Evolutionary conservation across 2,888 invertebrate genomes (phyloP).

Genomic region (Maniola hyperantus): DNA sequence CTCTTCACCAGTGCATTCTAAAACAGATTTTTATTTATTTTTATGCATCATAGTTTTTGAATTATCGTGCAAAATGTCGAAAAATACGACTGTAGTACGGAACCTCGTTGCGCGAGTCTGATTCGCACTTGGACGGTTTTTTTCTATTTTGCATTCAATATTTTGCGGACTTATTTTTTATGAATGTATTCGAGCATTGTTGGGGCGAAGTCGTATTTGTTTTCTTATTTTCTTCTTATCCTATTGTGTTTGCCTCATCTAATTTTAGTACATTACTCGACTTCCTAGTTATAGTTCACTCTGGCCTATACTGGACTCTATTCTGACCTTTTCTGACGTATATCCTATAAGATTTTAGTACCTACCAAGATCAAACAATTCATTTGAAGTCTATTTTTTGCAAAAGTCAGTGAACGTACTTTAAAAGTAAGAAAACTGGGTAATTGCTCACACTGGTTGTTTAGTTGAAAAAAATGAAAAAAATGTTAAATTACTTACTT

Average conservation of each 20-base stretch:
- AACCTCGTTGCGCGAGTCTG: no score
- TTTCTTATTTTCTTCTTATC: background rate
- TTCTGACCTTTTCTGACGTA: no score
- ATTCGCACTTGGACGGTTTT: no score
- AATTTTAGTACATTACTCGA: background rate
- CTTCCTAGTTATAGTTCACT: background rate
- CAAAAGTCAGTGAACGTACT: background rate
- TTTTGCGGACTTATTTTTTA: conserved; percentile 23
- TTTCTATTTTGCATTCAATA: conserved; percentile 29
- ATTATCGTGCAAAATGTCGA: no score
- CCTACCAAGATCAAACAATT: background rate
- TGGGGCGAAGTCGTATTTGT: background rate
- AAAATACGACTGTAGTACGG: no score
- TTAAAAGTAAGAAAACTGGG: no score
- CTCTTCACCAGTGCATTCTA: no score
- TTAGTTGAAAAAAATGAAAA: no score
- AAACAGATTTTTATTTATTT: no score
- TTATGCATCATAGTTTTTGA: no score
- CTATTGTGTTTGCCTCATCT: conserved; percentile 7
- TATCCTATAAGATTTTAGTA: background rate
- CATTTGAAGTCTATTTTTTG: background rate
- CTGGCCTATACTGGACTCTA: background rate
- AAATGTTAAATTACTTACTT: no score
- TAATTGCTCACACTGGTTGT: no score
- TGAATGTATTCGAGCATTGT: conserved; percentile 18